phyloP scores from a whole-genome alignment of 1,140 invertebrate genomes.

The Diorhabda sublineata region DNA sequence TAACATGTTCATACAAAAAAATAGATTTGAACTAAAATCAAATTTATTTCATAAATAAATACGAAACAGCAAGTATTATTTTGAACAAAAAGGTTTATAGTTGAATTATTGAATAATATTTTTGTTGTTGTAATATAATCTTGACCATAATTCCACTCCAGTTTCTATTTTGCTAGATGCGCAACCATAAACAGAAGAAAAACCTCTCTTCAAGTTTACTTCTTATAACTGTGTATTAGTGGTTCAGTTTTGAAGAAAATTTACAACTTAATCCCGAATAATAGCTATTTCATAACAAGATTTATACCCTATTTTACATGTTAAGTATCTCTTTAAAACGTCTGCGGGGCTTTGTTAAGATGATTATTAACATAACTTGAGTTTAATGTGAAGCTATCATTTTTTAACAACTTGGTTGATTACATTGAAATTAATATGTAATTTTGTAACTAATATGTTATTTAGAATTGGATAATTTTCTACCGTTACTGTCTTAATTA shows the following conservation, averaged over 20 bases:
- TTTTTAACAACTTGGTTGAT: slow-evolving; percentile 1
- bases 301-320: neutral
- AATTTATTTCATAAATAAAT: too few relatives aligned
- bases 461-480: too few relatives aligned
- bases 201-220: neutral
- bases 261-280: slow-evolving; percentile 2
- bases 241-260: neutral
- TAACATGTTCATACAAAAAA: too few relatives aligned
- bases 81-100: too few relatives aligned
- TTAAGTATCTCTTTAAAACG: neutral
- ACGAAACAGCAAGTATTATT: too few relatives aligned
- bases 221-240: neutral
- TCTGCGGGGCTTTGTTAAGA: neutral
- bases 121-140: too few relatives aligned
- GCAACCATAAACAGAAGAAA: too few relatives aligned
- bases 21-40: too few relatives aligned
- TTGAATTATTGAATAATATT: too few relatives aligned
- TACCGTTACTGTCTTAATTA: too few relatives aligned
- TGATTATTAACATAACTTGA: slow-evolving; percentile 5
- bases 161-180: too few relatives aligned
- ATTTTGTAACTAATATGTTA: neutral
- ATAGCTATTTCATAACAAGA: slow-evolving; percentile 2
- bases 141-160: too few relatives aligned
- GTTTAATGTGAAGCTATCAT: slow-evolving; percentile 5
- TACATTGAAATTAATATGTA: neutral